Base-by-base conservation (phyloP, 1,140 invertebrate species). In the Geopemphigus sp. region DNA sequence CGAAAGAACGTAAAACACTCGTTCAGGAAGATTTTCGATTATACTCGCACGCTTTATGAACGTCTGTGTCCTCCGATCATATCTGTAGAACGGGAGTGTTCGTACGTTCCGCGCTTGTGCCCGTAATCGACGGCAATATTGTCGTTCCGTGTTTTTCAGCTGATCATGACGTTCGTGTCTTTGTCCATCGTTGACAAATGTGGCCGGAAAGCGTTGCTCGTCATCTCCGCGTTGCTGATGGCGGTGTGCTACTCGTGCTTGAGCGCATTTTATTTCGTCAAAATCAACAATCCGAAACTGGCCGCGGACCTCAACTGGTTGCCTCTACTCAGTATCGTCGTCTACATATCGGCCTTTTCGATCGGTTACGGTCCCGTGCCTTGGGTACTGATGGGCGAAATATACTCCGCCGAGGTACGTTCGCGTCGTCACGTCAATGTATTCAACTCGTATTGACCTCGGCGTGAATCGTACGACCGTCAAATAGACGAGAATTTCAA, bases 161-260 rank as follows among this genome's bases (percentile, higher is more conserved):
- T 78, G 8, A 1, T 78, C 39, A 78, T 78, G 74, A 91, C 92
- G 0, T 87, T 90, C 14, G 84, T 89, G 4, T 90, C 92, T 0
- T 89, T 91, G 0, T 81, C 91, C 11, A 86, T 95, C 3, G 91
- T 96, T 50, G 94, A 97, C 81, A 90, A 88, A 81, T 90, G 91
- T 26, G 93, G 92, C 5, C 87, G 93, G 10, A 89, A 90, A 81
- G 14, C 32, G 10, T 84, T 91, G 5, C 85, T 95, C 5, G 86
- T 95, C n/a, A 85, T 91, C 1, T 83, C 91, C 5, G 94, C 93
- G 0, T 86, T 88, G 1, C 83, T 88, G 5, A 84, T 89, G 70
- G 93, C 93, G 88, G 22, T 89, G 0, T 89, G 89, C 50, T 88
- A 93, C 81, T 82, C 87, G 1, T 85, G 87, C 4, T 87, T 93